A percentile compares a stretch with the other conserved stretches of the same genome.
These are phyloP conservation scores for Paracentrotus lividus DNA, from an alignment of 53 echinoderm and acorn worm genomes.

Conservation along the genomic window DNA sequence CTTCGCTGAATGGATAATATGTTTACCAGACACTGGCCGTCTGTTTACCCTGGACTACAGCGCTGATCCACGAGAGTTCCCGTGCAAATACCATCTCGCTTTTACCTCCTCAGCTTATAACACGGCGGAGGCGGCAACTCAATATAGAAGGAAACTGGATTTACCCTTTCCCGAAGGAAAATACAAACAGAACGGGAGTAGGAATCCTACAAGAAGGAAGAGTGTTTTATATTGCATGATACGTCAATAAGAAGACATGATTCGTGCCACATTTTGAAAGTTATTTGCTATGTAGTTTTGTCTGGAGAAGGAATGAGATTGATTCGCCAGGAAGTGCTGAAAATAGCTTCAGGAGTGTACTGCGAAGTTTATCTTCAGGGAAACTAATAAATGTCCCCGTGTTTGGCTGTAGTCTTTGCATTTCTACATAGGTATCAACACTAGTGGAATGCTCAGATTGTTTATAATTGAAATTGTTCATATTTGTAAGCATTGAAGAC, in stretches of 20 bases:
- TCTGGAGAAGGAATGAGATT: conserved; percentile 22
- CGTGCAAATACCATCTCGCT: conserved; percentile 41
- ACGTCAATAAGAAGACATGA: not conserved
- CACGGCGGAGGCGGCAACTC: conserved; percentile 10
- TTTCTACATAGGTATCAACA: no score
- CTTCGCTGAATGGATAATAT: conserved; percentile 58
- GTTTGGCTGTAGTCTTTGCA: no score
- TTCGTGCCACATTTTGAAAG: conserved; percentile 6
- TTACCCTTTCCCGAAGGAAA: conserved; percentile 9
- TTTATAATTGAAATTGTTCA: no score
- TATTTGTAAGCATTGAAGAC: no score
- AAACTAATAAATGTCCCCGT: not conserved
- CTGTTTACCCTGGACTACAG: conserved; percentile 56
- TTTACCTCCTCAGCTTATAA: conserved; percentile 43
- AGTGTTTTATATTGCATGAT: conserved; percentile 12
- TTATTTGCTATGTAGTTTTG: not conserved
- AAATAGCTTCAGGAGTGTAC: not conserved
- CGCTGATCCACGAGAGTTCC: conserved; percentile 8
- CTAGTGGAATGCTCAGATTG: no score
- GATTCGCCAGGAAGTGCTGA: conserved; percentile 25
- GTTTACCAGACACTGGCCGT: conserved; percentile 58
- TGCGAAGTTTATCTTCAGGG: not conserved
- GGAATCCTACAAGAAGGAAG: not conserved
- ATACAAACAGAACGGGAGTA: conserved; percentile 16
- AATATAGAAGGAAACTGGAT: conserved; percentile 9